Conservation (phyloP, 2,888 invertebrate genomes). For the Tenthredo amoena region DNA sequence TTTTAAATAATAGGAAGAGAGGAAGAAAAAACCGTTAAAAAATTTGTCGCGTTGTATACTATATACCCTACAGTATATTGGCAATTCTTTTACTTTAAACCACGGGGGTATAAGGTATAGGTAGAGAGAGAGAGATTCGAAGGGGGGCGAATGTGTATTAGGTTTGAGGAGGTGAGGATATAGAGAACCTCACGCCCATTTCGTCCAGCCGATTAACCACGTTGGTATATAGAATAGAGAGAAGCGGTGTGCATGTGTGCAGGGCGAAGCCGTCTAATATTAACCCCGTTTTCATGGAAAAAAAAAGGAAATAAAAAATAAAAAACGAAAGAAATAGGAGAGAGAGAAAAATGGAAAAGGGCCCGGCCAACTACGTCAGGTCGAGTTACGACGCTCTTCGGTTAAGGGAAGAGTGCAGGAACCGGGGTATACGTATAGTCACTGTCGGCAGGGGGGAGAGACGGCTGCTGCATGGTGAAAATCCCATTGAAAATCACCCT, state of each 20-base stretch:
- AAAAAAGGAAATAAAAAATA: conserved; percentile 55
- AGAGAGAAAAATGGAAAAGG: conserved; percentile 53
- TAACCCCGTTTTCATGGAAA: conserved; percentile 60
- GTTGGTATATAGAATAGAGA: conserved; percentile 26
- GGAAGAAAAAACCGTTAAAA: conserved; percentile 57
- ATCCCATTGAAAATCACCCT: conserved; percentile 63
- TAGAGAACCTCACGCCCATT: conserved; percentile 57
- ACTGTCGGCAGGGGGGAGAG: conserved; percentile 46
- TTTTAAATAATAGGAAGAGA: conserved; percentile 1
- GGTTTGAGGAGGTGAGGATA: conserved; percentile 30
- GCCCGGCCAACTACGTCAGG: conserved; percentile 43
- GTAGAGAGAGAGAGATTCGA: background rate
- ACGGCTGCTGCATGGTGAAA: conserved; percentile 60
- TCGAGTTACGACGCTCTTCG: conserved; percentile 1
- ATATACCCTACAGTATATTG: background rate
- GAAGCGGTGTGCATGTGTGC: background rate
- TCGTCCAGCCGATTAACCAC: conserved; percentile 39
- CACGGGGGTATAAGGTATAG: background rate
- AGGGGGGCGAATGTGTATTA: conserved; percentile 20
- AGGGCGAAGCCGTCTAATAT: conserved; percentile 58
- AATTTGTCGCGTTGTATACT: conserved; percentile 43
- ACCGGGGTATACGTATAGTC: background rate
- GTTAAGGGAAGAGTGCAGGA: conserved; percentile 16
- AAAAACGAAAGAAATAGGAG: conserved; percentile 52
- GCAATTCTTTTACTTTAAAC: background rate